A percentile compares a stretch with the other conserved stretches of the same genome.
phyloP scores from a whole-genome alignment of 2,888 invertebrate genomes.

The Andrena trimmerana region DNA sequence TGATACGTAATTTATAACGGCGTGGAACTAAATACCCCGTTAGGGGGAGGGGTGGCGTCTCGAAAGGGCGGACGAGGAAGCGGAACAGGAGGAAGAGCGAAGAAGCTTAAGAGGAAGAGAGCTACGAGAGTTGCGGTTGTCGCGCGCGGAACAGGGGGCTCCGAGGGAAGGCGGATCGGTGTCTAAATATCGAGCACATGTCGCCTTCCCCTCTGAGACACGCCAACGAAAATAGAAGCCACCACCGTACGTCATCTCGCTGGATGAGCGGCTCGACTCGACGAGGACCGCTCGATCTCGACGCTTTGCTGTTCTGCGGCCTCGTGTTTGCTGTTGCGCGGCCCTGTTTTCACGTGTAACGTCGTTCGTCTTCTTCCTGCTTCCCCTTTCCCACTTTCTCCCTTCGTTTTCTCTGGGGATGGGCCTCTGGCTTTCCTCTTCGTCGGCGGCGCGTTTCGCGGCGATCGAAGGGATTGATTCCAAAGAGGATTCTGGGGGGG shows the following conservation, averaged over 20 bases:
- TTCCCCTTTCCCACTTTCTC: constrained; percentile 15
- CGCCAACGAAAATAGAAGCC: constrained; percentile 80
- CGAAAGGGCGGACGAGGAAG: constrained; percentile 31
- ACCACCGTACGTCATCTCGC: constrained; percentile 81
- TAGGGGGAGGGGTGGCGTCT: constrained; percentile 38
- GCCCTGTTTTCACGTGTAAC: constrained; percentile 60
- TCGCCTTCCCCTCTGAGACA: constrained; percentile 74
- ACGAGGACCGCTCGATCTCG: constrained; percentile 10
- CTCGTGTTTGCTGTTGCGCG: constrained; percentile 72
- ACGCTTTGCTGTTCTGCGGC: constrained; percentile 46
- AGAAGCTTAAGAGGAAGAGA: neutral
- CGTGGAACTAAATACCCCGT: constrained; percentile 73
- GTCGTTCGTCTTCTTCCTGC: constrained; percentile 48
- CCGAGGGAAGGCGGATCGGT: constrained; percentile 60
- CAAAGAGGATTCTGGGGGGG: neutral
- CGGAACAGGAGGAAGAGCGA: constrained; percentile 26
- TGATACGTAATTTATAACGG: constrained; percentile 84
- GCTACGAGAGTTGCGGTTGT: neutral
- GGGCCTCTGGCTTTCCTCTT: neutral
- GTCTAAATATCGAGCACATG: constrained; percentile 83
- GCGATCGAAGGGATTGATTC: neutral
- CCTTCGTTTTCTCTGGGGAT: neutral
- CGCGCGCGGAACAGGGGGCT: constrained; percentile 35
- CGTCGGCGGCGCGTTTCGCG: neutral
- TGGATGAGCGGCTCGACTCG: constrained; percentile 41